Evolutionary conservation across 2,797 vertebrate species (phyloP), one percentile per base, ranked within the genome.

Genomic region (Esox masquinongy): DNA sequence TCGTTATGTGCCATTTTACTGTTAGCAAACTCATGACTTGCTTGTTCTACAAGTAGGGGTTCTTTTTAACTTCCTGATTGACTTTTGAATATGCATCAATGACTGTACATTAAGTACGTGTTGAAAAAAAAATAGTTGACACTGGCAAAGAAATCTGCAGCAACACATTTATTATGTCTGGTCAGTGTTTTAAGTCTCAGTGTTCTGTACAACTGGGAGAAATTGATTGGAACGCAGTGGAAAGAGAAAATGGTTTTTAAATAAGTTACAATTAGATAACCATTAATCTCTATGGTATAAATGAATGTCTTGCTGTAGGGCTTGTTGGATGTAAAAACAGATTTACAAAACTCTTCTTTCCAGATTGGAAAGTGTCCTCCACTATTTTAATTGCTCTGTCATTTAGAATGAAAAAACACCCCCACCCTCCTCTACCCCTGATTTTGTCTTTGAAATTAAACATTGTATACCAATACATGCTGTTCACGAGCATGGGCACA

Each of bases 181-280:
- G 79, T 82, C 81, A 87, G 82, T 70, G 73, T 79, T 85, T 61
- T 88, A 83, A 79, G 78, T 80, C 75, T 80, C 80, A 76, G 82
- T 80, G 74, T 85, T 86, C 77, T 88, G 85, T 85, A 86, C 84
- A 90, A 89, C 88, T 84, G 89, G 72, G 88, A 92, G 87, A 93
- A 93, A 93, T 90, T 92, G 94, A 95, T 94, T 94, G 93, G 92
- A 93, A 93, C 90, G 91, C 92, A 92, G 93, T 93, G 83, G 81
- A 90, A 94, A 93, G 56, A 91, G 93, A 92, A 94, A 95, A 95
- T 95, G 94, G 92, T 94, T 95, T 95, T 95, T 95, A 95, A 95
- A 95, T 95, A 94, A 95, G 94, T 95, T 93, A 95, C 94, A 95
- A 95, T 95, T 95, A 95, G 94, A 95, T 95, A 92, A 94, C 93